Evolutionary conservation across 2,888 invertebrate genomes (phyloP), one percentile per base, ranked within the genome.

Genomic region (Protula sp.): DNA sequence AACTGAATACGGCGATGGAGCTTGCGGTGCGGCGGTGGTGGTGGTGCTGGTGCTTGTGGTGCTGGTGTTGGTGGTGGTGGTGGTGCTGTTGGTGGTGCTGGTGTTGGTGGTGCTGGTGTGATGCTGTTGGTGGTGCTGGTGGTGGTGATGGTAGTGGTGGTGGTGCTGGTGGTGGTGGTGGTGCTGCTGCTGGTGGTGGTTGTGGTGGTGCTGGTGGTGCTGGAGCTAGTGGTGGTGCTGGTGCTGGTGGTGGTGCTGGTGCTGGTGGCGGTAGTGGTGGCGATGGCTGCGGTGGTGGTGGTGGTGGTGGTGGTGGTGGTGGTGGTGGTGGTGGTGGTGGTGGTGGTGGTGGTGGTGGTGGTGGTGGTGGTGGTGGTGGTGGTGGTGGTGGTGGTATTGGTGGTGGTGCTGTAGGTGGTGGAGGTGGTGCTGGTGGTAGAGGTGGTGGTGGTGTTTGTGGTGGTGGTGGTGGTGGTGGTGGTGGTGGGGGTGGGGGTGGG

Each of bases 181-280:
- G 45, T 45, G n/a, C 14, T 45, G 1, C 14, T 45, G n/a, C 14
- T 45, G 2, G 47, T n/a, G n/a, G n/a, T n/a, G n/a, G n/a, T n/a
- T n/a, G n/a, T n/a, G n/a, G n/a, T n/a, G n/a, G n/a, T n/a, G n/a
- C n/a, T n/a, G n/a, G n/a, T 9, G 14, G 47, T 47, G 47, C 22
- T 9, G 14, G 47, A 24, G 47, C 4, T 26, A 47, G 47, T 47
- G 2, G 14, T 2, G 14, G 47, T 3, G 14, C 14, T 47, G 47
- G n/a, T n/a, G n/a, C n/a, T n/a, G n/a, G n/a, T n/a, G n/a, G n/a
- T n/a, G n/a, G n/a, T n/a, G n/a, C 55, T 56, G 5, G 56, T 0
- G 48, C 47, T 56, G 5, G 56, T 54, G n/a, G 51, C 29, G 31
- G 30, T 1, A 55, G 53, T 56, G 19, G 56, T 56, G n/a, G 56